Evolutionary conservation across 64 coral and sea anemone species (phyloP).

Genomic region (Stichodactyla helianthus): DNA sequence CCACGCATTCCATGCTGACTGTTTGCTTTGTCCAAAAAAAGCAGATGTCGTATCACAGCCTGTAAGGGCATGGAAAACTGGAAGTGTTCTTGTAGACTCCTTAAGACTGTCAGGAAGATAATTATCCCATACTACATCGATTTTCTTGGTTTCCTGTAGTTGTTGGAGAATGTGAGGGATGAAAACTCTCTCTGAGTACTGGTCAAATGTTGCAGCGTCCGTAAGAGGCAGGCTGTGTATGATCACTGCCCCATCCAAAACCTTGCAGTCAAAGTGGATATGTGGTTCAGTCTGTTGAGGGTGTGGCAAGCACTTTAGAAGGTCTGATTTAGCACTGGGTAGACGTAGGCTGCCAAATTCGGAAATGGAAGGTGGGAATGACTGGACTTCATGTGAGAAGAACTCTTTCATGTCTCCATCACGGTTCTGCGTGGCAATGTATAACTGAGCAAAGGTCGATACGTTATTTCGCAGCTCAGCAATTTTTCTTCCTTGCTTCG

Average conservation of each 20-base stretch:
- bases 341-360: too few relatives aligned
- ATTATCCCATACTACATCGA: too few relatives aligned
- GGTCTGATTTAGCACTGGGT: too few relatives aligned
- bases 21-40: slow-evolving; percentile 16
- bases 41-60: slow-evolving; percentile 35
- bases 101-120: neutral
- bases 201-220: too few relatives aligned
- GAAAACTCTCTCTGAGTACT: too few relatives aligned
- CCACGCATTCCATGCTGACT: slow-evolving; percentile 23
- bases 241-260: neutral
- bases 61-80: slow-evolving; percentile 28
- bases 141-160: neutral
- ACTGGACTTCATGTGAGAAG: too few relatives aligned
- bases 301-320: too few relatives aligned
- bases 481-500: neutral
- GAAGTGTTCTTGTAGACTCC: neutral
- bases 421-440: neutral
- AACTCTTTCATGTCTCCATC: too few relatives aligned
- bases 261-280: too few relatives aligned
- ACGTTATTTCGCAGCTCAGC: neutral
- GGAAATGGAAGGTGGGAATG: too few relatives aligned
- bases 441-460: neutral
- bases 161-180: neutral
- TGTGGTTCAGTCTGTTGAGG: too few relatives aligned
- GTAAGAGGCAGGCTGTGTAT: too few relatives aligned